phyloP scores from a whole-genome alignment of 1,140 invertebrate genomes.

The Sycophila sp. region DNA sequence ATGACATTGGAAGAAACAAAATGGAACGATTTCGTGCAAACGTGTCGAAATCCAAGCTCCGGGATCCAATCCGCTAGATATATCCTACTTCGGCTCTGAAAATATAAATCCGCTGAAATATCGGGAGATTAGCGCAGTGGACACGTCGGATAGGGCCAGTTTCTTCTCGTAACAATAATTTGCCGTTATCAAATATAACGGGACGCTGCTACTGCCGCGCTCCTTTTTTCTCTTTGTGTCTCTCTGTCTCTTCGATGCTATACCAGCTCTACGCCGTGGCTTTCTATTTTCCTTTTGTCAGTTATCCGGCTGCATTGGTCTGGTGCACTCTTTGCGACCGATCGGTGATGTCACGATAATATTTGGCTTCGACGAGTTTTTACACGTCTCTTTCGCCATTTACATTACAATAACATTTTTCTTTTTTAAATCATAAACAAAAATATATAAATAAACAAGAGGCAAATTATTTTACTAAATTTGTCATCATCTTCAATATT shows the following conservation, averaged over 20 bases:
- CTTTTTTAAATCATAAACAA: no score
- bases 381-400: no score
- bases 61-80: conserved; percentile 12
- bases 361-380: neutral
- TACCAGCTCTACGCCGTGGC: neutral
- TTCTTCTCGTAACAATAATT: conserved; percentile 67
- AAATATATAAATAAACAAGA: no score
- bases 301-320: no score
- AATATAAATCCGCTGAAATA: conserved; percentile 66
- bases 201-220: conserved; percentile 32
- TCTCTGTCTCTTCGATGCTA: neutral
- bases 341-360: neutral
- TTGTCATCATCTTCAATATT: no score
- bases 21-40: conserved; percentile 7
- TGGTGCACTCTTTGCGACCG: neutral
- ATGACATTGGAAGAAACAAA: neutral
- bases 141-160: conserved; percentile 55
- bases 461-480: no score
- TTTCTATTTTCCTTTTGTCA: neutral
- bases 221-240: conserved; percentile 33
- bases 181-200: conserved; percentile 65
- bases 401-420: no score
- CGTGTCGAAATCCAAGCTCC: conserved; percentile 28
- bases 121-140: conserved; percentile 62
- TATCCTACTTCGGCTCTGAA: conserved; percentile 44